phyloP scores from a whole-genome alignment of 1,140 invertebrate genomes.

The Cylas formicarius region DNA sequence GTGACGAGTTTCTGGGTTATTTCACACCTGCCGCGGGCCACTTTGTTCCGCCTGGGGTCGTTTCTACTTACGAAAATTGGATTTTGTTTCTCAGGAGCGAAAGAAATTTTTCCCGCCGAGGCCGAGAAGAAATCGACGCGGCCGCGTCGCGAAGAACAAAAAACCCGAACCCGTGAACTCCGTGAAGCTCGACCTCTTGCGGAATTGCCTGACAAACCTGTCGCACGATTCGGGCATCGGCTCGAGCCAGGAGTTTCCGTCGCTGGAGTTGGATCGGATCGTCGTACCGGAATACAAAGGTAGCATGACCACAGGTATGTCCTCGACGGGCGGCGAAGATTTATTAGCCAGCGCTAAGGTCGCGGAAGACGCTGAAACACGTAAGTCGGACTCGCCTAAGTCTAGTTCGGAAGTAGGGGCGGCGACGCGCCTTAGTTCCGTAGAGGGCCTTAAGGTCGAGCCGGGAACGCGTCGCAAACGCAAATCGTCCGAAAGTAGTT shows the following conservation, averaged over 20 bases:
- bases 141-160: constrained; percentile 21
- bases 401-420: too few relatives aligned
- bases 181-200: constrained; percentile 31
- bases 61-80: too few relatives aligned
- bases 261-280: constrained; percentile 30
- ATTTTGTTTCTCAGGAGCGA: constrained; percentile 46
- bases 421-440: too few relatives aligned
- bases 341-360: background rate
- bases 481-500: constrained; percentile 27
- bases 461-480: constrained; percentile 20
- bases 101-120: constrained; percentile 58
- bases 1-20: too few relatives aligned
- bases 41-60: too few relatives aligned
- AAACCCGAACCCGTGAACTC: constrained; percentile 4
- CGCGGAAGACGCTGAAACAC: background rate
- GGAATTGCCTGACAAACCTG: constrained; percentile 31
- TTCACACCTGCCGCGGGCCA: too few relatives aligned
- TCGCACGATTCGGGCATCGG: constrained; percentile 32
- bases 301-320: constrained; percentile 8
- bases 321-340: background rate
- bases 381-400: too few relatives aligned
- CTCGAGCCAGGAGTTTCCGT: constrained; percentile 31
- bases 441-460: constrained; percentile 12
- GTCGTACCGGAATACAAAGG: constrained; percentile 26
- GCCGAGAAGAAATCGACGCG: constrained; percentile 45